Evolutionary conservation across 2,113 vertebrate species (phyloP).

Genomic region (Rhegmatorhina hoffmannsi): DNA sequence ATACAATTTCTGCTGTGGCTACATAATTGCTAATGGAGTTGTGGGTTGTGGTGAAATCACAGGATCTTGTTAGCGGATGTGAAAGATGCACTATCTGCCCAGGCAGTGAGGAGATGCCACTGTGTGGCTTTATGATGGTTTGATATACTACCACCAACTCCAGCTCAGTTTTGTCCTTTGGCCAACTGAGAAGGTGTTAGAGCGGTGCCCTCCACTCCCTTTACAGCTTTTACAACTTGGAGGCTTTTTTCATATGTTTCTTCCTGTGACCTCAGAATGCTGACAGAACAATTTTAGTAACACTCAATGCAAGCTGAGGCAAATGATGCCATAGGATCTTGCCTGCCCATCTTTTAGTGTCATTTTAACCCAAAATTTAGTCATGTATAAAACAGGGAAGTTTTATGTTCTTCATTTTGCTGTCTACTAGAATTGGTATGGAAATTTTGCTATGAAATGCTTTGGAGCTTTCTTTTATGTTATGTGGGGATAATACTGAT

Average conservation of each 20-base stretch:
- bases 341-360: background rate
- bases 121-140: background rate
- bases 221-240: accelerated
- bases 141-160: background rate
- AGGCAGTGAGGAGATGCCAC: background rate
- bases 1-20: background rate
- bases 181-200: background rate
- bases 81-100: background rate
- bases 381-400: background rate
- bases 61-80: background rate
- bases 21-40: background rate
- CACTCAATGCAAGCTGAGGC: background rate
- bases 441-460: background rate
- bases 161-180: background rate
- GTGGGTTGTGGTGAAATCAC: background rate
- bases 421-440: background rate
- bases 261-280: background rate
- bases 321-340: background rate
- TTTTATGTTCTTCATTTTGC: background rate
- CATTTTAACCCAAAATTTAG: background rate
- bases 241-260: background rate
- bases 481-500: background rate
- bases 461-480: background rate
- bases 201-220: background rate
- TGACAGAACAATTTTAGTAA: background rate